These are phyloP conservation scores for Dicycla oo DNA, from an alignment of 2,888 invertebrate genomes.

Conservation along the genomic window DNA sequence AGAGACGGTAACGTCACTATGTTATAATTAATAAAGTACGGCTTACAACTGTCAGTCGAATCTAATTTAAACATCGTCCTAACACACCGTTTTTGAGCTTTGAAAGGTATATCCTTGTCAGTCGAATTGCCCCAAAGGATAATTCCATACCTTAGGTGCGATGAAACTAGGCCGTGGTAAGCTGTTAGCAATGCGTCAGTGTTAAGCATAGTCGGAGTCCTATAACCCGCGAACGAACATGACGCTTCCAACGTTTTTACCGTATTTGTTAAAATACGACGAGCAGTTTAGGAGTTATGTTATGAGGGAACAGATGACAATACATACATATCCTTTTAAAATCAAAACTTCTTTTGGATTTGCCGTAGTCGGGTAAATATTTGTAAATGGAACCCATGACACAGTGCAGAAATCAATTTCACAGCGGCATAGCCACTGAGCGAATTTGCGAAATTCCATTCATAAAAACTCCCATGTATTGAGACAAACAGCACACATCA, in stretches of 20 bases:
- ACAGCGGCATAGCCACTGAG: not conserved
- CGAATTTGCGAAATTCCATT: not conserved
- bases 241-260: not conserved
- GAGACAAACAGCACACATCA: not conserved
- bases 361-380: not conserved
- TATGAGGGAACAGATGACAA: not conserved
- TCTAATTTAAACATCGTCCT: too few relatives aligned
- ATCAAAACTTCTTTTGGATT: not conserved
- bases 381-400: not conserved
- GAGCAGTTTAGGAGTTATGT: not conserved
- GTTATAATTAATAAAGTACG: too few relatives aligned
- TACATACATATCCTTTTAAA: not conserved
- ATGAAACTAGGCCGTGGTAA: too few relatives aligned
- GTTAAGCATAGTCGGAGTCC: not conserved
- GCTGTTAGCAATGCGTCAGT: too few relatives aligned
- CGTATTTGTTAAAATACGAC: not conserved
- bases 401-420: not conserved
- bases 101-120: too few relatives aligned
- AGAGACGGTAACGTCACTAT: too few relatives aligned
- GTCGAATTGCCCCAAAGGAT: too few relatives aligned
- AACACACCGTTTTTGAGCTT: too few relatives aligned
- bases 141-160: too few relatives aligned
- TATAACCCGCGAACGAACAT: not conserved
- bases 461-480: not conserved
- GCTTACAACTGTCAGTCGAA: too few relatives aligned